Base-by-base conservation (phyloP, 2,113 vertebrate genomes). In the Notothenia coriiceps region DNA sequence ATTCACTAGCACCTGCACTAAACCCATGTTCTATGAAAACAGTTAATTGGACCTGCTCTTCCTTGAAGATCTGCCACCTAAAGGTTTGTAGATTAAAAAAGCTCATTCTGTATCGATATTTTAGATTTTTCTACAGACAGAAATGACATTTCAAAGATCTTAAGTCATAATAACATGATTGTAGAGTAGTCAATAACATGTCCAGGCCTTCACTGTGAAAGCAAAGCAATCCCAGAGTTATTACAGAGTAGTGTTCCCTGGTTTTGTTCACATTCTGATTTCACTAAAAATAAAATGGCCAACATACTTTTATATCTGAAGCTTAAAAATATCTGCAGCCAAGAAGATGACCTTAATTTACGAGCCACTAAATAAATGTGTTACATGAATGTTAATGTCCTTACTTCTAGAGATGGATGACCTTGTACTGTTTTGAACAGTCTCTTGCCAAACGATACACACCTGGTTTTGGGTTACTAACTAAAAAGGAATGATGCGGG, bases 271-370 rank as follows among this genome's bases (percentile, higher is more conserved):
- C 7, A 2, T 44, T 57, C 50, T 40, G 33, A 75, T 81, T 51
- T 43, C 65, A 64, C 47, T 69, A 2, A 57, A 60, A 65, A 63
- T 74, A 43, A 29, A 17, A 40, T 77, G 77, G 60, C 85, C 81
- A 66, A 74, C 68, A 82, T 89, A 62, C 50, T 33, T 86, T 89
- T 76, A 79, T 83, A 86, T 50, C 65, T 56, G 17, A 49, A 50
- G 70, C 49, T 73, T 59, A 52, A 70, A 80, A 83, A 79, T 40
- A 70, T 6, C 64, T 67, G 52, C 57, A 68, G 77, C 75, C 5
- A 50, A 77, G 66, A 12, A 68, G 35, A 59, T 65, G 79, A 76
- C 84, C 80, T 85, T 84, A 82, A 86, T 91, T 89, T 81, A 61
- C 25, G 10, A 67, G 51, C 44, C 65, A 51, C 64, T 75, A 17